Percentiles rank a stretch among this genome's conserved stretches.
Evolutionary conservation across 2,888 invertebrate genomes (phyloP).

Genomic region (Anticlea derivata): DNA sequence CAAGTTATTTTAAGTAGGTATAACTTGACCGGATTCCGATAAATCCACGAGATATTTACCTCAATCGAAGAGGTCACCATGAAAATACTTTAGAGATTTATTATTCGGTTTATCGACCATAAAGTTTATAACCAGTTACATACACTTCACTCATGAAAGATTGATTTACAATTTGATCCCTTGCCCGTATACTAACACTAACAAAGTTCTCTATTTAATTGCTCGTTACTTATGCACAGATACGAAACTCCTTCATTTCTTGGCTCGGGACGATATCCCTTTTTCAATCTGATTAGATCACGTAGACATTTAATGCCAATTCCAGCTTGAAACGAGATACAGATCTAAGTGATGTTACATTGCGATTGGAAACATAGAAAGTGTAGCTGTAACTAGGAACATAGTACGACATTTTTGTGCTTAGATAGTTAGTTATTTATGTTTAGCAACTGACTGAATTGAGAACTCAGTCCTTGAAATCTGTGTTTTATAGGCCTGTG

Average conservation of each 20-base stretch:
- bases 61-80: conserved; percentile 1
- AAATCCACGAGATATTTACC: neutral
- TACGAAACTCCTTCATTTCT: conserved; percentile 17
- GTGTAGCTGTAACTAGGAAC: too few relatives aligned
- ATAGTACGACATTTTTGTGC: too few relatives aligned
- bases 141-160: conserved; percentile 8
- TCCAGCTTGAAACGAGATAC: conserved; percentile 2
- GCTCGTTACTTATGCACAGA: conserved; percentile 32
- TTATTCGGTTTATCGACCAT: conserved; percentile 4
- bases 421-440: too few relatives aligned
- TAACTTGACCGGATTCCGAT: too few relatives aligned
- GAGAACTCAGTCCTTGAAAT: too few relatives aligned
- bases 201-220: conserved; percentile 28
- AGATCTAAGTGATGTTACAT: neutral
- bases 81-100: conserved; percentile 3
- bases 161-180: conserved; percentile 18
- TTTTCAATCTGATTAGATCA: conserved; percentile 50
- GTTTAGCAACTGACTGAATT: too few relatives aligned
- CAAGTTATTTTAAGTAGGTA: too few relatives aligned
- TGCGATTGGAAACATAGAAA: neutral
- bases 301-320: conserved; percentile 40
- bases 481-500: too few relatives aligned
- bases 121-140: conserved; percentile 17
- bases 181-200: conserved; percentile 13
- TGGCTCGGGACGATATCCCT: conserved; percentile 30